These are phyloP conservation scores for Pandemis corylana DNA, from an alignment of 2,888 invertebrate genomes.

Conservation along the genomic window DNA sequence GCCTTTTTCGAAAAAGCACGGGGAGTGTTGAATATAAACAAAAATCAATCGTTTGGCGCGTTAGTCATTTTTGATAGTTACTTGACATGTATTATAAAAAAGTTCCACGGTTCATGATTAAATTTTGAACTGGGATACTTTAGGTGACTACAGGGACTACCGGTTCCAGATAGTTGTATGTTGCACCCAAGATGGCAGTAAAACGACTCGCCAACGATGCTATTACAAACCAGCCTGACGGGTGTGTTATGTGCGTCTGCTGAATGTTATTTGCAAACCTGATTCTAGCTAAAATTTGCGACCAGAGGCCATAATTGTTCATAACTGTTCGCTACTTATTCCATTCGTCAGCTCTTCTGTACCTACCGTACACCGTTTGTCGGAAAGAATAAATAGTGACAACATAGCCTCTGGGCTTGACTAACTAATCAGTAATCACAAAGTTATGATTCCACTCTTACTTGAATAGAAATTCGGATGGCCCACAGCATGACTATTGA, in stretches of 20 bases:
- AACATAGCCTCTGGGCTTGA: too few relatives aligned
- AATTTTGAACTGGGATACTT: not conserved
- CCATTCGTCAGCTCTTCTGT: too few relatives aligned
- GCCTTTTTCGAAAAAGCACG: too few relatives aligned
- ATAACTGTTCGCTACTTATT: too few relatives aligned
- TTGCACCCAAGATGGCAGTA: not conserved
- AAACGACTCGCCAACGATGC: slow-evolving; percentile 18
- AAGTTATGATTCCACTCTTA: too few relatives aligned
- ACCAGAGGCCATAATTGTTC: not conserved
- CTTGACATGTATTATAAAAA: not conserved
- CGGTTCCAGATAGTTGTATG: slow-evolving; percentile 5
- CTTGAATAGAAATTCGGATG: too few relatives aligned
- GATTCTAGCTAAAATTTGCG: not conserved
- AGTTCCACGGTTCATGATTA: not conserved
- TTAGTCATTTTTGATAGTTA: not conserved
- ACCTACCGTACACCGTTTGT: too few relatives aligned
- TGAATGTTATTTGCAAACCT: not conserved
- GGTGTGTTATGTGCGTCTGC: slow-evolving; percentile 5
- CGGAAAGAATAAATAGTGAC: too few relatives aligned
- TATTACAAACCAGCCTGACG: slow-evolving; percentile 18
- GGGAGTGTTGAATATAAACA: too few relatives aligned
- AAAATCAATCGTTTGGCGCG: too few relatives aligned
- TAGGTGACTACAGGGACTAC: slow-evolving; percentile 4
- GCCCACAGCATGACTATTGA: too few relatives aligned
- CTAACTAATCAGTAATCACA: too few relatives aligned